These are phyloP conservation scores for Hetaerina americana DNA, from an alignment of 1,140 invertebrate genomes.

Conservation along the genomic window DNA sequence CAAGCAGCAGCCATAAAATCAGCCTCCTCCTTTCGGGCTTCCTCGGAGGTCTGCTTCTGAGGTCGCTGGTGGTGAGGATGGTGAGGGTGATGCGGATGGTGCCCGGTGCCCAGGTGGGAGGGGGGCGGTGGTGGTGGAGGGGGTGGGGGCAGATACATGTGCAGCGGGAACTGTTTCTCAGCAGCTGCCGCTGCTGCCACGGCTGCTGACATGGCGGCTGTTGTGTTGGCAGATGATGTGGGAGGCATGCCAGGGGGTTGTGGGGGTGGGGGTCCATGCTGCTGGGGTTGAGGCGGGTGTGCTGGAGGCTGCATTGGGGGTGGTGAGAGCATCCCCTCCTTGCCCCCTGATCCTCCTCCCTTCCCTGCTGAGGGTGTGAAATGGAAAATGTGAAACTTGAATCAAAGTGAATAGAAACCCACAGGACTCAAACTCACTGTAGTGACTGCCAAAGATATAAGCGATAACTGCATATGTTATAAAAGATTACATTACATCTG, in stretches of 20 bases:
- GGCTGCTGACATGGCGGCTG: constrained; percentile 21
- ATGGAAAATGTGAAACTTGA: too few species aligned
- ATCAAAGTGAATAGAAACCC: too few species aligned
- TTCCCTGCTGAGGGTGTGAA: constrained; percentile 20
- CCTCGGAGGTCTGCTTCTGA: constrained; percentile 10
- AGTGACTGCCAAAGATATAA: too few species aligned
- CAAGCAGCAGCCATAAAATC: constrained; percentile 44
- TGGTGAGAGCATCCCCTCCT: constrained; percentile 14
- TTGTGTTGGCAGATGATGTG: neutral
- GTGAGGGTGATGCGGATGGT: neutral
- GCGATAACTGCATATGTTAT: too few species aligned
- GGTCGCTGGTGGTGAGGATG: constrained; percentile 10
- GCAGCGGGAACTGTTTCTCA: constrained; percentile 34
- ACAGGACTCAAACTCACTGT: too few species aligned
- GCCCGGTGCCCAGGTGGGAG: neutral
- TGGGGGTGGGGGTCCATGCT: constrained; percentile 6
- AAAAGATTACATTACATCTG: too few species aligned
- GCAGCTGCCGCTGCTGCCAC: constrained; percentile 27
- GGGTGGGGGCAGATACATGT: constrained; percentile 28
- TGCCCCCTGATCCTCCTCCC: constrained; percentile 25
- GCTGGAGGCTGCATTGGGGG: neutral
- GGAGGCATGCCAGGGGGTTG: constrained; percentile 8
- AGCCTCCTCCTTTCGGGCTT: constrained; percentile 40
- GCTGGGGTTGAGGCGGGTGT: neutral
- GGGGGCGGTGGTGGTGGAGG: neutral